Evolutionary conservation across 2,113 vertebrate species (phyloP).

Genomic region (Ageneiosus marmoratus): DNA sequence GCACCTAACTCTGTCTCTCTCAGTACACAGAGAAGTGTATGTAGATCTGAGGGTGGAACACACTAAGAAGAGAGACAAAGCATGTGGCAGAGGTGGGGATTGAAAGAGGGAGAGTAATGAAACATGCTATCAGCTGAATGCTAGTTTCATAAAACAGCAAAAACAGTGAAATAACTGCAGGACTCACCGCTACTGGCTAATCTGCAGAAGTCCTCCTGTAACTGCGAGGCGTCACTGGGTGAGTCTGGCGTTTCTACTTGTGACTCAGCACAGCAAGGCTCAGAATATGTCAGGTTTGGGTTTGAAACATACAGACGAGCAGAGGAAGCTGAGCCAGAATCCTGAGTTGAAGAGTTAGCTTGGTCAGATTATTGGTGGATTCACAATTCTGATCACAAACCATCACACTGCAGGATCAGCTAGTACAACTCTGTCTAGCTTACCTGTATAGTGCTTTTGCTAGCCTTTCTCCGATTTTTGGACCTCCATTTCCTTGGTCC

Average conservation of each 20-base stretch:
- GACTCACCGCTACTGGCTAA: slow-evolving; percentile 85
- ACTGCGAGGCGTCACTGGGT: slow-evolving; percentile 84
- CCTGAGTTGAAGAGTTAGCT: slow-evolving; percentile 47
- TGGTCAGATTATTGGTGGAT: neutral
- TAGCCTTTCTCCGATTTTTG: slow-evolving; percentile 86
- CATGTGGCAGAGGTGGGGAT: too few relatives aligned
- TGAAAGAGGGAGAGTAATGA: too few relatives aligned
- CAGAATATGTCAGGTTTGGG: slow-evolving; percentile 90
- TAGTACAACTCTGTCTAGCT: neutral
- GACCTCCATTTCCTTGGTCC: slow-evolving; percentile 84
- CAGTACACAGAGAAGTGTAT: slow-evolving; percentile 81
- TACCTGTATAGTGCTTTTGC: slow-evolving; percentile 87
- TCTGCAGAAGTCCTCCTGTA: slow-evolving; percentile 93
- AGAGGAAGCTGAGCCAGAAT: slow-evolving; percentile 75
- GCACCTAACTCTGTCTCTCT: slow-evolving; percentile 86
- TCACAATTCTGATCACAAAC: neutral
- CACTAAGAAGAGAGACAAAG: slow-evolving; percentile 56
- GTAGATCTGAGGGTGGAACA: slow-evolving; percentile 86
- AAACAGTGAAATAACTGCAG: neutral
- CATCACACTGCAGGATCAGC: neutral
- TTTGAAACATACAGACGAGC: slow-evolving; percentile 89
- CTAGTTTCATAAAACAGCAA: neutral
- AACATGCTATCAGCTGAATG: neutral
- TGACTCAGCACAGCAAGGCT: slow-evolving; percentile 80
- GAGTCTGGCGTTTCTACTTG: slow-evolving; percentile 83